Percentiles rank a stretch among this genome's conserved stretches.
Conservation (phyloP, 2,113 vertebrate genomes). For the Butorides virescens region DNA sequence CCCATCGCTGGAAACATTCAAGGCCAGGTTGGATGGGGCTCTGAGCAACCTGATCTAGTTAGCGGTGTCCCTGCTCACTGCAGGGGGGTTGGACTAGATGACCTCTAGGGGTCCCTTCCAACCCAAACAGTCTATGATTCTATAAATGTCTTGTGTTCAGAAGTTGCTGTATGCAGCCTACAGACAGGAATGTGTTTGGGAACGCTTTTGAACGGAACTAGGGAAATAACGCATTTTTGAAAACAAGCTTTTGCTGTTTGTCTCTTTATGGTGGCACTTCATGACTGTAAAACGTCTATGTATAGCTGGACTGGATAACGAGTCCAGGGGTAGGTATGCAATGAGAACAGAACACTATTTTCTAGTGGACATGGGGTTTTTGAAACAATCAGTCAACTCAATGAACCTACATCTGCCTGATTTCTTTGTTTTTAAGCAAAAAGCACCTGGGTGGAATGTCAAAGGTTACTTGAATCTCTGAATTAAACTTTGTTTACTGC, state of each 20-base stretch:
- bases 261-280: not conserved
- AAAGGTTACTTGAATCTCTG: not conserved
- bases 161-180: not conserved
- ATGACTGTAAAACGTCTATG: not conserved
- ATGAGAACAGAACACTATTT: not conserved
- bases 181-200: not conserved
- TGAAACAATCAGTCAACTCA: not conserved
- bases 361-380: not conserved
- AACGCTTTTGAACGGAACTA: not conserved
- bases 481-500: not conserved
- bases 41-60: no score
- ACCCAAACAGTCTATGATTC: no score
- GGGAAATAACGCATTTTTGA: not conserved
- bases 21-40: no score
- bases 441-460: not conserved
- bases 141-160: not conserved
- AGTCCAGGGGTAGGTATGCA: not conserved
- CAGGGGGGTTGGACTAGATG: no score
- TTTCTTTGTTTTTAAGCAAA: not conserved
- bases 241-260: not conserved
- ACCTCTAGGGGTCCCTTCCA: no score
- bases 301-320: not conserved
- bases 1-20: no score
- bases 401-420: not conserved
- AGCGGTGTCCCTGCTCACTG: no score